A percentile compares a stretch with the other conserved stretches of the same genome.
These are phyloP conservation scores for Nipponia nippon DNA, from an alignment of 2,113 vertebrate species.

Conservation along the genomic window DNA sequence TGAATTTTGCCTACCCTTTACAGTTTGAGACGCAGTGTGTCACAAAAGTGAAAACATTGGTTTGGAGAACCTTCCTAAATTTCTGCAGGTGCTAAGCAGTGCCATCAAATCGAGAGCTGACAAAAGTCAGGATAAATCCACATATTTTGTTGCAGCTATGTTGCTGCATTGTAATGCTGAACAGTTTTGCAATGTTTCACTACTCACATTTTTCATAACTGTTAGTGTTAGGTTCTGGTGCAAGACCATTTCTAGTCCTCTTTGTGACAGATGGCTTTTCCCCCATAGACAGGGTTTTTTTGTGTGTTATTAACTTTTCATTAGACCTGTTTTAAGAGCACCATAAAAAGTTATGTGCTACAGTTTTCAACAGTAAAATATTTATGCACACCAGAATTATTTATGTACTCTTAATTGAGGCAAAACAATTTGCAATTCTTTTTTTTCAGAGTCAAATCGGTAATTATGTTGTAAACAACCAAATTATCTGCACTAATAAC, in stretches of 20 bases:
- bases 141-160: neutral
- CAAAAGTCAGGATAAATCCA: neutral
- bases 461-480: conserved; percentile 43
- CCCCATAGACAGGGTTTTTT: fast-evolving
- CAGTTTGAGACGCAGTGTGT: fast-evolving
- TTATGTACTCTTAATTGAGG: conserved; percentile 18
- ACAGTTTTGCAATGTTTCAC: neutral
- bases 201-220: neutral
- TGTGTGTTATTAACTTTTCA: neutral
- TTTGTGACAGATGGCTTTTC: neutral
- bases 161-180: neutral
- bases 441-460: neutral
- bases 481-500: neutral
- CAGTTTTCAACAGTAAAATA: conserved; percentile 28
- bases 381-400: neutral
- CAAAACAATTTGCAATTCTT: neutral
- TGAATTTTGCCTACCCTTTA: neutral
- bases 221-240: neutral
- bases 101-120: neutral
- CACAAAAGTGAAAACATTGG: neutral
- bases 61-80: neutral
- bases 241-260: neutral
- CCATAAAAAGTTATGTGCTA: conserved; percentile 28
- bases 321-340: conserved; percentile 18
- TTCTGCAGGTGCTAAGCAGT: neutral